These are phyloP conservation scores for Philhelius pedissequus DNA, from an alignment of 2,888 invertebrate genomes.

Conservation along the genomic window DNA sequence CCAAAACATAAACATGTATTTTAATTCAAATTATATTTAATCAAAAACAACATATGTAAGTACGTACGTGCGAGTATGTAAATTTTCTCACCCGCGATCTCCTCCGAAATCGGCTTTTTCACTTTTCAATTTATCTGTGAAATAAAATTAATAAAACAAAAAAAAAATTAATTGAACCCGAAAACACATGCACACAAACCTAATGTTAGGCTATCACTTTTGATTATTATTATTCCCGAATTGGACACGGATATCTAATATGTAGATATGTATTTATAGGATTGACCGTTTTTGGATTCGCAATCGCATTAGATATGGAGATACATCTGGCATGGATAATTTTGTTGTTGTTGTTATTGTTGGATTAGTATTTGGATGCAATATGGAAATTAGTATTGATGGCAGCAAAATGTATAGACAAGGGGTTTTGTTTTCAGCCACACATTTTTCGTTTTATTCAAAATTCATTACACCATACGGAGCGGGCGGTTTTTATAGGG, in stretches of 20 bases:
- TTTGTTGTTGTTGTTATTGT: background rate
- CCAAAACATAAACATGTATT: conserved; percentile 39
- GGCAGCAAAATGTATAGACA: conserved; percentile 7
- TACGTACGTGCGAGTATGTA: background rate
- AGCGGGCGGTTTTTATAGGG: background rate
- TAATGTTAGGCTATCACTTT: conserved; percentile 50
- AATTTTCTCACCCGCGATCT: background rate
- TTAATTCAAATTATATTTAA: conserved; percentile 33
- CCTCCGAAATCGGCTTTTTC: background rate
- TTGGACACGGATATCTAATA: conserved; percentile 8
- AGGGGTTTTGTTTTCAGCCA: conserved; percentile 26
- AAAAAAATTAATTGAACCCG: background rate
- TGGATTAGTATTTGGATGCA: conserved; percentile 5
- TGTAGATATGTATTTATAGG: background rate
- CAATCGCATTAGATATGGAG: conserved; percentile 39
- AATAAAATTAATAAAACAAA: no score
- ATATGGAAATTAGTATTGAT: conserved; percentile 37
- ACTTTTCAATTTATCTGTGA: background rate
- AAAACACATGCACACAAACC: conserved; percentile 1
- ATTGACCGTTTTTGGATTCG: conserved; percentile 9
- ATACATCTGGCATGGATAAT: background rate
- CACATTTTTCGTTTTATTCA: background rate
- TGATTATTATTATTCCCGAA: conserved; percentile 23
- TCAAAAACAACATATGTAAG: background rate
- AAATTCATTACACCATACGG: background rate